Evolutionary conservation across 1,140 invertebrate genomes (phyloP).

Genomic region (Panagrolaimus sp.): DNA sequence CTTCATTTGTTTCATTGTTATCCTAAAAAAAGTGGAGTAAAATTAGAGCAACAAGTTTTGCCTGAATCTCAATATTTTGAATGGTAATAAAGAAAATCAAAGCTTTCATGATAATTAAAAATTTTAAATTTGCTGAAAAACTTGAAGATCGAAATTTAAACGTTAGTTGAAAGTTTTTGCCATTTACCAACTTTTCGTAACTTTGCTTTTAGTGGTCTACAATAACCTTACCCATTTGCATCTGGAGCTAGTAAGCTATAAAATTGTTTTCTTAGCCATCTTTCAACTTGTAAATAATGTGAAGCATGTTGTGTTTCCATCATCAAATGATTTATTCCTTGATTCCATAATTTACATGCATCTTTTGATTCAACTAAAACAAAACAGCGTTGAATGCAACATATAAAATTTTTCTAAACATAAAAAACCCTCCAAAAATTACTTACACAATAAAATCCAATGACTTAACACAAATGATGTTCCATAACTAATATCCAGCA

Average conservation of each 20-base stretch:
- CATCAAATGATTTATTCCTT: constrained; percentile 52
- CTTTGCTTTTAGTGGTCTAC: background rate
- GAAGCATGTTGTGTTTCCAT: constrained; percentile 36
- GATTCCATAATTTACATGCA: constrained; percentile 38
- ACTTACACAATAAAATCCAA: constrained; percentile 56
- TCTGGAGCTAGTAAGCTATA: constrained; percentile 34
- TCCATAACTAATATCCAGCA: constrained; percentile 51
- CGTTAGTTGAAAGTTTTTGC: no score
- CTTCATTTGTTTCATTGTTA: constrained; percentile 55
- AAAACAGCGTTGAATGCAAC: no score
- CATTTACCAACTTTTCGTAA: no score
- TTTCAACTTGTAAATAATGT: constrained; percentile 45
- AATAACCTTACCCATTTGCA: constrained; percentile 32
- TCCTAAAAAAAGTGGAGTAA: constrained; percentile 31
- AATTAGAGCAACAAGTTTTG: no score
- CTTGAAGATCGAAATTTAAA: no score
- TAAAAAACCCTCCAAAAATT: no score
- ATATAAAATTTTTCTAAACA: no score
- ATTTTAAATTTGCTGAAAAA: no score
- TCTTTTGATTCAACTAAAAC: constrained; percentile 27
- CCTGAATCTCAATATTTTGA: no score
- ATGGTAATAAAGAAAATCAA: no score
- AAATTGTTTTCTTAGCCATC: constrained; percentile 54
- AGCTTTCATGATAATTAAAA: no score
- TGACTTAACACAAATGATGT: constrained; percentile 46